Evolutionary conservation across 2,113 vertebrate genomes (phyloP), one percentile per base, ranked within the genome.

Genomic region (Chaetura pelagica): DNA sequence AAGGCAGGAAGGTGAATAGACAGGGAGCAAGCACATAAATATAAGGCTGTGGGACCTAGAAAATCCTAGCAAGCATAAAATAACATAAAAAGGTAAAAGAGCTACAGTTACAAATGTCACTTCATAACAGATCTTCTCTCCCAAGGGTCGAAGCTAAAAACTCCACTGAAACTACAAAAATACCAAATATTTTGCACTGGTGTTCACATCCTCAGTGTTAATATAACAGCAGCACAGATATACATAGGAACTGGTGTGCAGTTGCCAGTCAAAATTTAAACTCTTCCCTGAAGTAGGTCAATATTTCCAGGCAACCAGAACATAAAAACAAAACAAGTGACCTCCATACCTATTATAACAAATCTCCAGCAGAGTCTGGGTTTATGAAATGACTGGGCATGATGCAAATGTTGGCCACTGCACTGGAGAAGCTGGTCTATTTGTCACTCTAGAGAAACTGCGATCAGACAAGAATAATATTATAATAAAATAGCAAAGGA

Each of bases 221-320:
- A 86, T 24, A 14, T 2, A 76, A 71, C 15, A 83, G 49, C 34
- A 89, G 61, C 51, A 63, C 12, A 69, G 40, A 88, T 46, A 64
- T 14, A 12, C 5, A 3, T 9, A 42, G 59, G 40, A 93, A 77
- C 29, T n/a, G 48, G 49, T 88, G 27, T n/a, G 72, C 48, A 94
- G 35, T 10, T 90, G 32, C 80, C 71, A 74, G 48, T 77, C 90
- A 90, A 84, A 74, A 2, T 52, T 71, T 88, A 87, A 91, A 90
- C 34, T 88, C 61, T 85, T 96, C 63, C 63, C 86, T 93, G 90
- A 94, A 93, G 76, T 68, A 87, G 74, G 67, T 85, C 72, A 59
- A 66, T 78, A 94, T 78, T 93, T 94, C 94, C 86, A 96, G 78
- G 93, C 90, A 97, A 95, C 71, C 67, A 89, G 81, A 95, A 92